Evolutionary conservation across 2,797 vertebrate genomes (phyloP), one percentile per base, ranked within the genome.

Genomic region (Enteromius argenteus): DNA sequence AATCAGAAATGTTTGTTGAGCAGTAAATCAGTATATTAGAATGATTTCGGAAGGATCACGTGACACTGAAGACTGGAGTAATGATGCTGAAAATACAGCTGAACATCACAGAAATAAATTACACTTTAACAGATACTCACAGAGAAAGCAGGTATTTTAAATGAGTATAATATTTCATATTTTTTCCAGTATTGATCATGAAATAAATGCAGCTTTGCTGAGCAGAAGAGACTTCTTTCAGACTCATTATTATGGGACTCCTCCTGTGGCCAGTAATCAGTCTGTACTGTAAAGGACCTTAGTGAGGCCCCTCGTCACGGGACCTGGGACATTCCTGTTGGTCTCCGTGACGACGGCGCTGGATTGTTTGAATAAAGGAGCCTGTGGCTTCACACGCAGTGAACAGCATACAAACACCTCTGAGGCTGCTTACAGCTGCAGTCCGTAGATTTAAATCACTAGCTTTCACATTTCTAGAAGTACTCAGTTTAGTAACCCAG

Each of bases 291-390:
- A 53, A 23, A 68, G 79, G 49, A 71, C 32, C 64, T 68, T 5
- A 21, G 14, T 49, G 80, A 42, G 71, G 71, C 71, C 80, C 69
- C 69, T 51, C 19, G 14, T 23, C 69, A 44, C 69, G 21, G 11
- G 69, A 81, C 80, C 80, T 17, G 56, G 44, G 32, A 19, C 80
- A 83, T 83, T 83, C 81, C 71, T 51, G 30, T 9, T 3, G 0
- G 5, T 44, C 56, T 32, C 80, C 58, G 17, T 75, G 71, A 30
- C 66, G n/a, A 71, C 49, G 0, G 32, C 15, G 1, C 49, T 13
- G 66, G 66, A 42, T 27, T 42, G 35, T 27, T 19, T 11, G 32
- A 56, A 56, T 32, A 39, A 27, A 79, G 14, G 30, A 35, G 60
- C n/a, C 21, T 69, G 79, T 2, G 13, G 32, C 17, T 23, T 23